A percentile compares a stretch with the other conserved stretches of the same genome.
These are phyloP conservation scores for Drosophila bifasciata DNA, from an alignment of 1,140 invertebrate species.

Conservation along the genomic window DNA sequence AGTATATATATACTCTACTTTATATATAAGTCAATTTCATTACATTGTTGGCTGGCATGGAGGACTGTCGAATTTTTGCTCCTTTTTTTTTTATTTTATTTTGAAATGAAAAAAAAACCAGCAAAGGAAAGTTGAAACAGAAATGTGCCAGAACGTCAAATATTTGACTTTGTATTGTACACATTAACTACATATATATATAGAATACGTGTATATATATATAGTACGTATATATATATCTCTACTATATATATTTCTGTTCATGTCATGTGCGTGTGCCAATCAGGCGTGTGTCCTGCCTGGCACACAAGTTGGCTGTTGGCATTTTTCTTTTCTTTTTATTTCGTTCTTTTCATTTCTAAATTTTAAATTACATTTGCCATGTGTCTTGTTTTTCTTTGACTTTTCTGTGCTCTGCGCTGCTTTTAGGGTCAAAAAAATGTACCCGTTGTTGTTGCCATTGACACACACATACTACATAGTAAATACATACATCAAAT, in stretches of 20 bases:
- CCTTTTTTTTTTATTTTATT: conserved; percentile 34
- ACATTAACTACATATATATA: no score
- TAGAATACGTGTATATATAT: conserved; percentile 9
- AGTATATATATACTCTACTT: conserved; percentile 6
- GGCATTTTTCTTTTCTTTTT: conserved; percentile 49
- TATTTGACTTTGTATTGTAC: conserved; percentile 77
- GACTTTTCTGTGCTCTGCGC: conserved; percentile 26
- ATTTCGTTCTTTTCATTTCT: conserved; percentile 60
- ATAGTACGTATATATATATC: conserved; percentile 12
- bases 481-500: conserved; percentile 10
- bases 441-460: conserved; percentile 19
- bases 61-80: conserved; percentile 19
- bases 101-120: conserved; percentile 50
- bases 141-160: conserved; percentile 75
- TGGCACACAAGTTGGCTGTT: conserved; percentile 17
- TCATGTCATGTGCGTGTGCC: conserved; percentile 66
- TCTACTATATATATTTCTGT: conserved; percentile 27
- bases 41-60: conserved; percentile 67
- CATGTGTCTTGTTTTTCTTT: conserved; percentile 33
- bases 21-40: conserved; percentile 67
- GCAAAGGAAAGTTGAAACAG: conserved; percentile 64
- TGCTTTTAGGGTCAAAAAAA: conserved; percentile 20
- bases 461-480: conserved; percentile 29
- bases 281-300: conserved; percentile 73
- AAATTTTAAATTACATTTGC: conserved; percentile 78